Percentiles rank a stretch among this genome's conserved stretches.
These are phyloP conservation scores for Phoxinus dragarum DNA, from an alignment of 2,797 vertebrate species.

Conservation along the genomic window DNA sequence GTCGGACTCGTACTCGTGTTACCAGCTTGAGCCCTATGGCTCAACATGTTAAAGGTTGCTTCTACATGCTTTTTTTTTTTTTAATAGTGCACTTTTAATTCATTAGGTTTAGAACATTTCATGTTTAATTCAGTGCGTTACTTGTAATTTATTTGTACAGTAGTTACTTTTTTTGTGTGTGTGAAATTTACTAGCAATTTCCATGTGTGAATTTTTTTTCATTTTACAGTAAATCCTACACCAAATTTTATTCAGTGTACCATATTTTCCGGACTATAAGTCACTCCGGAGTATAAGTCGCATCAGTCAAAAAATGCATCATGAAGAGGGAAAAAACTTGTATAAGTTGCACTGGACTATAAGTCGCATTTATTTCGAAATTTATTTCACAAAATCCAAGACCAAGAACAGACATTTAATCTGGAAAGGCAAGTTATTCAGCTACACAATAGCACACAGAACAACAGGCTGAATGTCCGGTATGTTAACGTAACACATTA, in stretches of 20 bases:
- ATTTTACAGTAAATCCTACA: neutral
- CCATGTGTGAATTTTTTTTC: neutral
- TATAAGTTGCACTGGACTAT: too few relatives aligned
- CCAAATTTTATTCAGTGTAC: neutral
- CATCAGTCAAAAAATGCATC: too few relatives aligned
- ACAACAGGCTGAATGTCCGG: too few relatives aligned
- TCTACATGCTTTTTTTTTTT: neutral
- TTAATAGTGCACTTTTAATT: neutral
- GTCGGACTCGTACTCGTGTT: neutral
- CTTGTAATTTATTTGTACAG: neutral
- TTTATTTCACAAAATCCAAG: too few relatives aligned
- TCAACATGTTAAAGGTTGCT: neutral
- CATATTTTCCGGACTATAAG: too few relatives aligned
- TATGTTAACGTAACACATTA: too few relatives aligned
- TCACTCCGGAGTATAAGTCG: too few relatives aligned
- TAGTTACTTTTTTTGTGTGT: neutral
- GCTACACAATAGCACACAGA: too few relatives aligned
- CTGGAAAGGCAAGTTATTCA: too few relatives aligned
- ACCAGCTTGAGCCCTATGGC: neutral
- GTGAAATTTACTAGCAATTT: neutral
- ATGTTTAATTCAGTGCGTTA: neutral
- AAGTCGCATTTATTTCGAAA: too few relatives aligned
- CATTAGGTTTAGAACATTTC: neutral
- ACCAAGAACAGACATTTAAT: too few relatives aligned
- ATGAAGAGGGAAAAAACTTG: too few relatives aligned